phyloP scores from a whole-genome alignment of 2,797 vertebrate species.

The Bryconaethiops microstoma region DNA sequence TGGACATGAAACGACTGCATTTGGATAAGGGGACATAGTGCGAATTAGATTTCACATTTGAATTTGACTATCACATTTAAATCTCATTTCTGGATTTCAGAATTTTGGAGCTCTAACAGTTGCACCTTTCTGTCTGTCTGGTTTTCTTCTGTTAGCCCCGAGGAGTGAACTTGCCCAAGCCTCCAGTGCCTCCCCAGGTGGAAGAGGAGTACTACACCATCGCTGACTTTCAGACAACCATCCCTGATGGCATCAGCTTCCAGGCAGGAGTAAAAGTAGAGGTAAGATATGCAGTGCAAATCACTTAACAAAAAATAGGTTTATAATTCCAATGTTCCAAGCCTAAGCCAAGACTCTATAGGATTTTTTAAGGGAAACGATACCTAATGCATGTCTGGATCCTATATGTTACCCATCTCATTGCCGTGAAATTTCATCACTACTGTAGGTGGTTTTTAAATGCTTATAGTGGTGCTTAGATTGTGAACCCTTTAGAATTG shows the following conservation, averaged over 20 bases:
- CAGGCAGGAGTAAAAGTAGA: conserved; percentile 96
- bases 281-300: conserved; percentile 72
- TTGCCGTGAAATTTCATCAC: no score
- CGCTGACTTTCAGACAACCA: conserved; percentile 97
- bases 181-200: conserved; percentile 91
- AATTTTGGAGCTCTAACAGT: background rate
- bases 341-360: background rate
- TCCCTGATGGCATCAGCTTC: conserved; percentile 98
- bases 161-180: conserved; percentile 91
- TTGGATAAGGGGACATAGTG: background rate
- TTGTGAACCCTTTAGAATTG: no score
- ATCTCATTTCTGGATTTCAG: background rate
- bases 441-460: no score
- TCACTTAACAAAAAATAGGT: background rate
- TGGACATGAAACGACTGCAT: background rate
- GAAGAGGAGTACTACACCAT: conserved; percentile 99
- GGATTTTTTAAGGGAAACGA: background rate
- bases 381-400: no score
- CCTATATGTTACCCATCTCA: no score
- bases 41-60: background rate
- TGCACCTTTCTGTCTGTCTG: background rate
- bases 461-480: no score
- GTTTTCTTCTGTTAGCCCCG: conserved; percentile 81
- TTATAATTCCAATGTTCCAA: background rate
- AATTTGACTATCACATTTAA: background rate